These are phyloP conservation scores for Dolichopus griseipennis DNA, from an alignment of 2,888 invertebrate species.

Conservation along the genomic window DNA sequence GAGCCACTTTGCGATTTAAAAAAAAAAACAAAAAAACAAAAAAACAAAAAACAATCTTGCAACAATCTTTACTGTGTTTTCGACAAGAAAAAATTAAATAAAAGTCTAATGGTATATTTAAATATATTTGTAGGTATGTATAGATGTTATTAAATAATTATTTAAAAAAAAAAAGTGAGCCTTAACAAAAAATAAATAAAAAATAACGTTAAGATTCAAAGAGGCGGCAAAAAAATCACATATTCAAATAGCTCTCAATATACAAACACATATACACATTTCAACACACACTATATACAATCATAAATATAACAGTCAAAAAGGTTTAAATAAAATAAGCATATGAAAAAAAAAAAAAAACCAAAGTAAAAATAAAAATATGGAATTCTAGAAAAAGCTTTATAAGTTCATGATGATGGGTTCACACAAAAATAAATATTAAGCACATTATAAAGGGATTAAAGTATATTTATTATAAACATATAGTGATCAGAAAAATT, in stretches of 20 bases:
- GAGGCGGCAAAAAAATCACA: conserved; percentile 4
- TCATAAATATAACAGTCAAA: too few relatives aligned
- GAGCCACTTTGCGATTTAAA: background rate
- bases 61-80: background rate
- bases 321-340: background rate
- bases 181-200: background rate
- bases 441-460: too few relatives aligned
- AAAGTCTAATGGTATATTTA: too few relatives aligned
- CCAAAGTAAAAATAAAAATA: background rate
- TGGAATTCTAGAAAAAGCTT: background rate
- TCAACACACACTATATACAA: too few relatives aligned
- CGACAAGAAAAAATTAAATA: background rate
- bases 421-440: background rate
- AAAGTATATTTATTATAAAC: too few relatives aligned
- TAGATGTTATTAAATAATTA: background rate
- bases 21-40: background rate
- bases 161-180: background rate
- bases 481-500: too few relatives aligned
- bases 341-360: too few relatives aligned
- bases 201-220: background rate
- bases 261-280: background rate
- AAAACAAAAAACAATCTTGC: background rate
- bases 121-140: background rate
- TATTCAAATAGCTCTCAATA: background rate
- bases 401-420: background rate